phyloP scores from a whole-genome alignment of 1,140 invertebrate genomes.

The Calephelis nemesis region DNA sequence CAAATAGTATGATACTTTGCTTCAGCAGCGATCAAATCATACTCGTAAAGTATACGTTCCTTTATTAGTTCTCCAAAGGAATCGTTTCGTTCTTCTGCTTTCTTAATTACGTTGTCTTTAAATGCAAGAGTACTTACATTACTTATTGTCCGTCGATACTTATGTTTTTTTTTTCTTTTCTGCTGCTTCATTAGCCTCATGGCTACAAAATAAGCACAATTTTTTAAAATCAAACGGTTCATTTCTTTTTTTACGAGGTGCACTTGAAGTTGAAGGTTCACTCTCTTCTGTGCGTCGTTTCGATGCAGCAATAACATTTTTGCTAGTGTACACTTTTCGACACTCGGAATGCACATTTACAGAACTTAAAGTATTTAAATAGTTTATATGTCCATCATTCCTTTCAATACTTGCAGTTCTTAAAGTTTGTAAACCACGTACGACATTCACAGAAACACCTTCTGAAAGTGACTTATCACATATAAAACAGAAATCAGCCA shows the following conservation, averaged over 20 bases:
- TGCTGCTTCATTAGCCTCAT: constrained; percentile 45
- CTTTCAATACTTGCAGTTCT: constrained; percentile 57
- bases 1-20: constrained; percentile 51
- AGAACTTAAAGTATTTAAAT: constrained; percentile 55
- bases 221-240: constrained; percentile 50
- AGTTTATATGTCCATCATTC: constrained; percentile 51
- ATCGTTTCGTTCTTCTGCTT: constrained; percentile 51
- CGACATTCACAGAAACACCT: constrained; percentile 48
- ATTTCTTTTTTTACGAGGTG: constrained; percentile 48
- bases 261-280: constrained; percentile 40
- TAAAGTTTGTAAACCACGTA: constrained; percentile 52
- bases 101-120: constrained; percentile 50
- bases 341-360: constrained; percentile 50
- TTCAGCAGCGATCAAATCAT: constrained; percentile 54
- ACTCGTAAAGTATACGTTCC: constrained; percentile 45
- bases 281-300: constrained; percentile 41
- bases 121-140: constrained; percentile 53
- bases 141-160: constrained; percentile 48
- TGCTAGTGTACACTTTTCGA: constrained; percentile 50
- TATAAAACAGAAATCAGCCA: constrained; percentile 53
- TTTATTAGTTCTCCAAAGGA: constrained; percentile 48
- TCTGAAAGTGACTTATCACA: constrained; percentile 48
- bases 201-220: constrained; percentile 50
- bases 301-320: constrained; percentile 43
- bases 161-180: constrained; percentile 47